phyloP scores from a whole-genome alignment of 2,113 vertebrate genomes.

The Channa argus region DNA sequence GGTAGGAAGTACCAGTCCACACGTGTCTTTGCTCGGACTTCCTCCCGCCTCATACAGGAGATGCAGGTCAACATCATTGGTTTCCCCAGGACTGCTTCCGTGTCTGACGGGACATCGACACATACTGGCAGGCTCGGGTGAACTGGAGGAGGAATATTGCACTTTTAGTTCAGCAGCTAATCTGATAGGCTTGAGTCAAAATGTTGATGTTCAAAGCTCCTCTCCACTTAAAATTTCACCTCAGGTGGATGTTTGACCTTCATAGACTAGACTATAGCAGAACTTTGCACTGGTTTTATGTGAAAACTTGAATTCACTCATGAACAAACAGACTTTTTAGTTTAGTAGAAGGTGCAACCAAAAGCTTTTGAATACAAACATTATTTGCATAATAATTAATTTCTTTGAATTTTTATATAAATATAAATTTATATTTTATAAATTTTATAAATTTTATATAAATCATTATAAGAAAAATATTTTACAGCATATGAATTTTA shows the following conservation, averaged over 20 bases:
- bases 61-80: conserved; percentile 94
- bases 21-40: conserved; percentile 86
- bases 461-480: too few relatives aligned
- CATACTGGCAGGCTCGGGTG: conserved; percentile 88
- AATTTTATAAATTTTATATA: too few relatives aligned
- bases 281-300: background rate
- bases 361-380: background rate
- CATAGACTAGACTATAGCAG: background rate
- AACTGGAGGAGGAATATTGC: conserved; percentile 76
- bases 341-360: too few relatives aligned
- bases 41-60: conserved; percentile 94
- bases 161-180: background rate
- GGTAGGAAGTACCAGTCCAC: conserved; percentile 92
- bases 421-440: too few relatives aligned
- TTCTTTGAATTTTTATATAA: too few relatives aligned
- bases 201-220: background rate
- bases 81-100: conserved; percentile 88
- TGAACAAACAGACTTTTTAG: too few relatives aligned
- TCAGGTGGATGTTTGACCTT: conserved; percentile 3
- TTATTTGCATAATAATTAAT: too few relatives aligned
- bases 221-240: background rate
- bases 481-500: too few relatives aligned
- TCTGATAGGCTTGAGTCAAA: background rate
- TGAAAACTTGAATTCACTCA: too few relatives aligned
- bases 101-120: conserved; percentile 91